Evolutionary conservation across 2,797 vertebrate species (phyloP).

Genomic region (Staurois parvus): DNA sequence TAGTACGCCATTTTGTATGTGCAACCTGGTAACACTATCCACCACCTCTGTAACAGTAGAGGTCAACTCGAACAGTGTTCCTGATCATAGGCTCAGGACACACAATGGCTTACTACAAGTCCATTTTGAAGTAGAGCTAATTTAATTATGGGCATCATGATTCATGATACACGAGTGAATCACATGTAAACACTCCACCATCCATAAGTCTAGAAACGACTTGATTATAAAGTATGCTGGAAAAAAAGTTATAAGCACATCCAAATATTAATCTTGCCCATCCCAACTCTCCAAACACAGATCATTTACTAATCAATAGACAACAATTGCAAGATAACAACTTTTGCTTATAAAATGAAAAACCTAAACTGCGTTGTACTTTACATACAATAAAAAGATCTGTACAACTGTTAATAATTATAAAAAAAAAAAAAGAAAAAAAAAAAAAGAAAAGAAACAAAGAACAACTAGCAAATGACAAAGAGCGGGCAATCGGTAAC

Average conservation of each 20-base stretch:
- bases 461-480: slow-evolving; percentile 72
- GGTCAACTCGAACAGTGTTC: neutral
- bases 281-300: slow-evolving; percentile 10
- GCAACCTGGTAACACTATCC: neutral
- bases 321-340: neutral
- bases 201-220: neutral
- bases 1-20: neutral
- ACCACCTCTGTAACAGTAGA: neutral
- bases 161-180: neutral
- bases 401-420: slow-evolving; percentile 78
- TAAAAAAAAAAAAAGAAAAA: slow-evolving; percentile 56
- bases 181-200: slow-evolving; percentile 12
- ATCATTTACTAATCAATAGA: neutral
- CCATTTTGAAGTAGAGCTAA: neutral
- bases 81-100: too few species aligned
- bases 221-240: neutral
- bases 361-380: neutral
- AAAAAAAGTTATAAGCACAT: neutral
- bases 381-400: slow-evolving; percentile 54
- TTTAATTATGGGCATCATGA: neutral
- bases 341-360: slow-evolving; percentile 12
- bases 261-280: neutral
- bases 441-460: slow-evolving; percentile 71
- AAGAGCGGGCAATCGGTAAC: slow-evolving; percentile 20
- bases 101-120: neutral